Conservation (phyloP, 1,140 invertebrate genomes). For the Muscidifurax raptorellus region DNA sequence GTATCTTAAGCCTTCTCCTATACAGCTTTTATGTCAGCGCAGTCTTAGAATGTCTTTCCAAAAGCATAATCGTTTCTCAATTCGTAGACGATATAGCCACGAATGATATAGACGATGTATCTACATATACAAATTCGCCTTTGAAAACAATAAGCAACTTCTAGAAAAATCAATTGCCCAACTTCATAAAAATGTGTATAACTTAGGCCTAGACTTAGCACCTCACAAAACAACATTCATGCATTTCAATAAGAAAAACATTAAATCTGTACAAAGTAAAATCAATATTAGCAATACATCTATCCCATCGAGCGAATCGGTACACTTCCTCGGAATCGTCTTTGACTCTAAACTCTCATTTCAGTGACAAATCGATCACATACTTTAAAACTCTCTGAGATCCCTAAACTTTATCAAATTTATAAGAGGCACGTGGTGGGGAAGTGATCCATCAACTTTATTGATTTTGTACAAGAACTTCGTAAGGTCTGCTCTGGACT, state of each 20-base stretch:
- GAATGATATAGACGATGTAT: too few relatives aligned
- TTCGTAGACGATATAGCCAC: conserved; percentile 30
- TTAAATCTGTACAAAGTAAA: not conserved
- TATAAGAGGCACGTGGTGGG: not conserved
- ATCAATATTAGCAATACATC: not conserved
- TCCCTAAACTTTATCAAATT: conserved; percentile 6
- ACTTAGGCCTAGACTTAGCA: not conserved
- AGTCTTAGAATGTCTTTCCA: too few relatives aligned
- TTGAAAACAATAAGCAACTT: conserved; percentile 3
- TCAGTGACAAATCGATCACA: not conserved
- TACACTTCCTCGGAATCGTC: not conserved
- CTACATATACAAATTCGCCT: not conserved
- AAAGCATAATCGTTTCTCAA: conserved; percentile 3
- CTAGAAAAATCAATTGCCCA: not conserved
- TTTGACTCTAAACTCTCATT: conserved; percentile 33
- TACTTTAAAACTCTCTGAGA: not conserved
- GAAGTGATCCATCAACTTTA: not conserved
- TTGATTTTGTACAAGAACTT: conserved; percentile 6
- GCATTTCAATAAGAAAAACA: conserved; percentile 23
- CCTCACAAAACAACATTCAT: conserved; percentile 4
- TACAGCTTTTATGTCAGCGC: too few relatives aligned
- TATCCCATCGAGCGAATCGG: not conserved
- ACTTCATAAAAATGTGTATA: not conserved
- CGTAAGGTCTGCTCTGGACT: not conserved
- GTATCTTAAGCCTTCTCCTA: too few relatives aligned